Base-by-base conservation (phyloP, 2,888 invertebrate genomes). In the Megastigmus dorsalis region DNA sequence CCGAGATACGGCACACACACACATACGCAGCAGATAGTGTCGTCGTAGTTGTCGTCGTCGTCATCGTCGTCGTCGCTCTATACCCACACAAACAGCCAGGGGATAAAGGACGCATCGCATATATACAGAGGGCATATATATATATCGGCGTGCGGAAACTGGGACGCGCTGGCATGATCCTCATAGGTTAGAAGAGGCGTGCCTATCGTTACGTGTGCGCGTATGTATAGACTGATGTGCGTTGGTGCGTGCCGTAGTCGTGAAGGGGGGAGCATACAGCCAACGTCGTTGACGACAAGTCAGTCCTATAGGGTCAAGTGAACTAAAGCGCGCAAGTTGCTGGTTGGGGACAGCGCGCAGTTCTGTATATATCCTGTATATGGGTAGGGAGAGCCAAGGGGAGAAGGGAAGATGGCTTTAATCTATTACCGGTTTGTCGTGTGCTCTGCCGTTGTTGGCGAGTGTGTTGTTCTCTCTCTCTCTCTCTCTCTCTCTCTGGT, bases 331-430 rank as follows among this genome's bases (percentile, higher is more conserved):
- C 82, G 33, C 13, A 38, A 20, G 10, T 20, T 15, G 3, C n/a
- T 3, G 18, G 82, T 75, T 78, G 18, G 65, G 26, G 38, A 48
- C 63, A 9, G n/a, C n/a, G 15, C 48, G n/a, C 6, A n/a, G n/a
- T n/a, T n/a, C n/a, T n/a, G n/a, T n/a, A 13, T 26, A 28, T 13
- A 54, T 4, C 30, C 33, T 13, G 26, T n/a, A n/a, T n/a, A n/a
- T n/a, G n/a, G n/a, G n/a, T n/a, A n/a, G n/a, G n/a, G n/a, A n/a
- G n/a, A 43, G 13, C 13, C 50, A 7, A 48, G n/a, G 18, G n/a
- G 66, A 75, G 81, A 82, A 80, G 79, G 82, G 82, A 82, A 81
- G 83, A 86, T 84, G 82, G 83, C 85, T 86, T 86, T 86, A 86
- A 87, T 87, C 86, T 86, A 87, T 87, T 87, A 87, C 81, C 80